Evolutionary conservation across 2,888 invertebrate species (phyloP), one percentile per base, ranked within the genome.

Genomic region (Cryptophagus acutangulus): DNA sequence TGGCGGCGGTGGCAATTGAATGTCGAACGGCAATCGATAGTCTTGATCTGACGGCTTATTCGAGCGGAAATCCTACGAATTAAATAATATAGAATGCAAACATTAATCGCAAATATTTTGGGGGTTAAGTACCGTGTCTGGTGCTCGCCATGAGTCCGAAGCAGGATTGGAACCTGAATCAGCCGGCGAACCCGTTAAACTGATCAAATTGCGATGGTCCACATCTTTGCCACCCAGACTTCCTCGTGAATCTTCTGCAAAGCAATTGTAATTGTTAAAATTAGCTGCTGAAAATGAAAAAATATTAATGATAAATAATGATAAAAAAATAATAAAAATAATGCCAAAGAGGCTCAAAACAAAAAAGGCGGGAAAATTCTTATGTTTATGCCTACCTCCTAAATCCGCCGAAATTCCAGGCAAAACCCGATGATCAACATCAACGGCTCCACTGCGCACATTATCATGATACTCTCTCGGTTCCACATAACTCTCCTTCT

Each of bases 121-220:
- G 33, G 36, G 31, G 24, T 20, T 6, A 10, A 14, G 12, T 31
- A 55, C 55, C 40, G 49, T 45, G 36, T 58, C 54, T 6, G 51
- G 41, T 25, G 45, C 41, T 26, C 49, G 52, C 58, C 58, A 58
- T n/a, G 46, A 18, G 8, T 55, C 40, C 8, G 41, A 16, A 12
- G 48, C 36, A 36, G 33, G 40, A 28, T 45, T 47, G 1, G 50
- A 47, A 37, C 44, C 50, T 2, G 53, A 49, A 38, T 49, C 47
- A 3, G 49, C 43, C 1, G 81, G 82, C 14, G 82, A 85, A 24
- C 87, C 86, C 8, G 89, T 89, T 36, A 90, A 67, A 42, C 87
- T 83, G 59, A 90, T 90, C 45, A 90, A 69, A 70, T 90, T 90
- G 51, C 89, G 76, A 60, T 88, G 88, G 66, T 88, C 88, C 34